These are phyloP conservation scores for Gallinago nigripennis DNA, from an alignment of 2,797 vertebrate genomes.

Conservation along the genomic window DNA sequence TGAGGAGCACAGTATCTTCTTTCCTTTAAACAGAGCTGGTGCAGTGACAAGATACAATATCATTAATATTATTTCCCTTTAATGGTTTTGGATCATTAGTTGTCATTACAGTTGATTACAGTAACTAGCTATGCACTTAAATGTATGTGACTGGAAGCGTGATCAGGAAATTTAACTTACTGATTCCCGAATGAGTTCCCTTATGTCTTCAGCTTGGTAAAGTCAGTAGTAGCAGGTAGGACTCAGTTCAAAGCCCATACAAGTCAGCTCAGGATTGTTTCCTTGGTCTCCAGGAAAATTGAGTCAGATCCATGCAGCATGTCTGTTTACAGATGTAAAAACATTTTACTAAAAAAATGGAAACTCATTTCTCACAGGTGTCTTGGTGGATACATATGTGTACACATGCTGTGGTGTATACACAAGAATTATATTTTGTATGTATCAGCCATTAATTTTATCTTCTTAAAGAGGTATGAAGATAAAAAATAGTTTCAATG, in stretches of 20 bases:
- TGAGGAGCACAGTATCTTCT: not conserved
- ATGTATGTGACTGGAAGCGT: not conserved
- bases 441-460: not conserved
- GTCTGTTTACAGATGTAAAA: not conserved
- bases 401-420: not conserved
- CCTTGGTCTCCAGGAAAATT: not conserved
- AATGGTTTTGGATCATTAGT: conserved; percentile 20
- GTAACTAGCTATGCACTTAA: not conserved
- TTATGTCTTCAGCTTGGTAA: not conserved
- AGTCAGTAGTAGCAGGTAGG: not conserved
- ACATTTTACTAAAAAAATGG: not conserved
- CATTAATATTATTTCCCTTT: conserved; percentile 4
- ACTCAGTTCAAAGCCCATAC: not conserved
- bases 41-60: not conserved
- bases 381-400: not conserved
- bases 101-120: conserved; percentile 17
- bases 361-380: not conserved
- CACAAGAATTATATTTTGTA: not conserved
- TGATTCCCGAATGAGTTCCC: not conserved
- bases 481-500: not conserved
- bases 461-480: not conserved
- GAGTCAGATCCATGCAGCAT: not conserved
- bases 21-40: not conserved
- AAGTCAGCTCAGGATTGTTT: not conserved
- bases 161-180: conserved; percentile 21